These are phyloP conservation scores for Hippolais icterina DNA, from an alignment of 2,113 vertebrate species.

Conservation along the genomic window DNA sequence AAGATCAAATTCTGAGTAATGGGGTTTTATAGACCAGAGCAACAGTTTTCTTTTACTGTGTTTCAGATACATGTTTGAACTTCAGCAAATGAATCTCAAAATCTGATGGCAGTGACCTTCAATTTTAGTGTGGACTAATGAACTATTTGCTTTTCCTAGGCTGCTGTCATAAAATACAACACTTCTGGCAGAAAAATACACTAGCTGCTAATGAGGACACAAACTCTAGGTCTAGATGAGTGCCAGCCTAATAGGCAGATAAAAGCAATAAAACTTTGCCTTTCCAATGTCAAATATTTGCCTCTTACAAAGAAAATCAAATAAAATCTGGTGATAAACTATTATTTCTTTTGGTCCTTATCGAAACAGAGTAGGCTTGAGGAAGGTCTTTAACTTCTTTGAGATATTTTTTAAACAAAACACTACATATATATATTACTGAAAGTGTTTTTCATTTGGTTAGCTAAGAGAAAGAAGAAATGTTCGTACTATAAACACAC, in stretches of 20 bases:
- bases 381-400: neutral
- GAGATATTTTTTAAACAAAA: neutral
- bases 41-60: neutral
- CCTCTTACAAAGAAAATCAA: neutral
- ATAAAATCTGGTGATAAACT: neutral
- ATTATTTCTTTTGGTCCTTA: neutral
- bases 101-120: neutral
- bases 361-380: neutral
- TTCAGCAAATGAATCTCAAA: neutral
- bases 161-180: neutral
- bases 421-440: neutral
- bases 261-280: neutral
- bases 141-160: neutral
- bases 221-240: neutral
- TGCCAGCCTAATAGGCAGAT: neutral
- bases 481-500: neutral
- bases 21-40: neutral
- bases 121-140: neutral
- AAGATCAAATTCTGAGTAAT: neutral
- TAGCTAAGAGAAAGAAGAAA: neutral
- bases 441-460: neutral
- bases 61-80: neutral
- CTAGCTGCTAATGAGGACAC: neutral
- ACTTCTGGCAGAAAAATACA: neutral
- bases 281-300: neutral